These are phyloP conservation scores for Bombus picipes DNA, from an alignment of 1,140 invertebrate genomes.

Conservation along the genomic window DNA sequence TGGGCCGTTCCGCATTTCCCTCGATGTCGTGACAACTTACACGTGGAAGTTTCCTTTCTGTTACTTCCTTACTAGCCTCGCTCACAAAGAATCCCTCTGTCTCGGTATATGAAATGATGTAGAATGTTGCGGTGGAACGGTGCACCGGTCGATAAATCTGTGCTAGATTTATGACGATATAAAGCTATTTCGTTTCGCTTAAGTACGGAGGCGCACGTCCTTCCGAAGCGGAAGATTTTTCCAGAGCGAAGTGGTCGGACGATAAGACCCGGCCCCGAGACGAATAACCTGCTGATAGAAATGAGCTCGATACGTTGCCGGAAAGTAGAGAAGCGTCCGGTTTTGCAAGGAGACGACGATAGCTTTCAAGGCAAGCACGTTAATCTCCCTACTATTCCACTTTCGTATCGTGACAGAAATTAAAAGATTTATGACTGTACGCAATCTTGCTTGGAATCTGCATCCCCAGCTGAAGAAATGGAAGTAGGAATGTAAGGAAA, in stretches of 20 bases:
- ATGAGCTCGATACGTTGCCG: neutral
- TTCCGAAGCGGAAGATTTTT: neutral
- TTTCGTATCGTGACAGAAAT: slow-evolving; percentile 12
- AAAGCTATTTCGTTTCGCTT: slow-evolving; percentile 34
- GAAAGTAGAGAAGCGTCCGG: neutral
- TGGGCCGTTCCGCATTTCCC: slow-evolving; percentile 42
- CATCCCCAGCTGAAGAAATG: slow-evolving; percentile 22
- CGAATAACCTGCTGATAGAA: slow-evolving; percentile 19
- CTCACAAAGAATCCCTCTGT: slow-evolving; percentile 36
- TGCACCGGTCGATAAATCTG: slow-evolving; percentile 44
- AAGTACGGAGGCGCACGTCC: slow-evolving; percentile 31
- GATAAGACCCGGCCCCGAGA: slow-evolving; percentile 6
- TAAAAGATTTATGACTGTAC: slow-evolving; percentile 45
- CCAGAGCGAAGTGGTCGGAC: neutral
- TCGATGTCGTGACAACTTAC: slow-evolving; percentile 53
- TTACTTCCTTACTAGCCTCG: neutral
- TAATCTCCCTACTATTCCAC: neutral
- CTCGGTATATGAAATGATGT: slow-evolving; percentile 56
- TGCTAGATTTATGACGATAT: slow-evolving; percentile 36
- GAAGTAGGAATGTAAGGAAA: neutral
- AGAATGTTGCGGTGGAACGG: slow-evolving; percentile 1
- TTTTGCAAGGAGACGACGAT: neutral
- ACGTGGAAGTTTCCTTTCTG: slow-evolving; percentile 55
- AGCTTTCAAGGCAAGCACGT: neutral
- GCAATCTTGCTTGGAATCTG: slow-evolving; percentile 38